Evolutionary conservation across 1,140 invertebrate genomes (phyloP), one percentile per base, ranked within the genome.

Genomic region (Drosophila mauritiana): DNA sequence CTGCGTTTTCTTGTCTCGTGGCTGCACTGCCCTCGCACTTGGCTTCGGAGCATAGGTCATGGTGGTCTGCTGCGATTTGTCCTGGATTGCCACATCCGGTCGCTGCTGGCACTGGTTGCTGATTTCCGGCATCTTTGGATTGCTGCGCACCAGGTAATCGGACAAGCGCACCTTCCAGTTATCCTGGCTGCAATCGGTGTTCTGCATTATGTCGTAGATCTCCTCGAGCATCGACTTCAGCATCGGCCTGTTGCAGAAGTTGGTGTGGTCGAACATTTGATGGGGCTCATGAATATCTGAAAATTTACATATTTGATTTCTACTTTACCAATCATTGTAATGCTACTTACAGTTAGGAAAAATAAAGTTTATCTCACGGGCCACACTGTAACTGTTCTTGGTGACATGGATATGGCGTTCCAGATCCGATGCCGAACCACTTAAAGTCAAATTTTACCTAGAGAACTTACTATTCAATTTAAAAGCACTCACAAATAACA

Each of bases 311-410:
- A 31, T 10, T 3, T 31, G 7, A 31, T 10, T 10, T 31, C 8
- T 3, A 13, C 0, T 22, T 12, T 45, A 4, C 0, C 3, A 22
- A 22, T 45, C 11, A 12, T 10, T 11, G 36, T 13, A 4, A 3
- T 11, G 8, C 13, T 17, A 93, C 93, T 94, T 94, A 97, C 97
- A 94, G 72, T 95, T 93, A 3, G 97, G 96, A 92, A 97, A 98
- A 88, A 98, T 97, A 93, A 97, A 98, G 82, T 95, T 94, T 78
- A 98, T 98, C 93, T 99, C 98, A 42, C 94, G 94, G 37, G 96
- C 93, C 1, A 97, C 96, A 37, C 95, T 94, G 36, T 94, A 92
- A 3, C 94, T 92, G 73, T 94, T 94, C 77, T 95, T 95, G 76
- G 97, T 98, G 7, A 97, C 97, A 90, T 98, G 97, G 4, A 97